phyloP scores from a whole-genome alignment of 2,888 invertebrate genomes.

The Cancer borealis region DNA sequence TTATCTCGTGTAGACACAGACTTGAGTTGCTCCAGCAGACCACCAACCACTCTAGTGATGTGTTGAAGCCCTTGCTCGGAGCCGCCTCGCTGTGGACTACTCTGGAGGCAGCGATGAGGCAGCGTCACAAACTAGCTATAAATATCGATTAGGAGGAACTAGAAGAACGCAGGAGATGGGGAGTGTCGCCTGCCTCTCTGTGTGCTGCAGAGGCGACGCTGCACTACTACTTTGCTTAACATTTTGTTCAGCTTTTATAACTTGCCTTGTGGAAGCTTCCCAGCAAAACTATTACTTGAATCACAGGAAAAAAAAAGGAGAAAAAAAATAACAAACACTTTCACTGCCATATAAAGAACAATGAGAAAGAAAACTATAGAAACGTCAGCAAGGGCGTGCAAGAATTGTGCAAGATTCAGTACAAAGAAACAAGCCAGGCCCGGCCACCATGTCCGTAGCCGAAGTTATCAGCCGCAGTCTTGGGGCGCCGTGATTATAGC shows the following conservation, averaged over 20 bases:
- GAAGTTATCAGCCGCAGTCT: conserved; percentile 43
- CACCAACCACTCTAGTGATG: neutral
- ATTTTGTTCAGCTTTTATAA: neutral
- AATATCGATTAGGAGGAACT: conserved; percentile 41
- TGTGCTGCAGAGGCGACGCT: conserved; percentile 17
- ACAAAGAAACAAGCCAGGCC: conserved; percentile 25
- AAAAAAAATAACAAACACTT: neutral
- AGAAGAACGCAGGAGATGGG: conserved; percentile 38
- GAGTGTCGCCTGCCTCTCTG: conserved; percentile 2
- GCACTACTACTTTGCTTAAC: neutral
- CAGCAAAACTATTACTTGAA: neutral
- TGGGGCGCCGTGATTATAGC: conserved; percentile 43
- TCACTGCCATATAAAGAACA: neutral
- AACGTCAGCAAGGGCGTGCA: neutral
- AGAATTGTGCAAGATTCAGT: neutral
- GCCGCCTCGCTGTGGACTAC: neutral
- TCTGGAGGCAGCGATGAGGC: neutral
- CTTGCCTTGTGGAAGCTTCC: neutral
- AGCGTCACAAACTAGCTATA: conserved; percentile 35
- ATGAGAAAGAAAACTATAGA: neutral
- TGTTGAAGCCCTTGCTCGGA: neutral
- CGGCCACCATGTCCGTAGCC: conserved; percentile 25
- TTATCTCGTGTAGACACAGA: conserved; percentile 24
- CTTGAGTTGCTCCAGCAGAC: conserved; percentile 22
- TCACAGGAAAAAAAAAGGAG: neutral